These are phyloP conservation scores for Erebia ligea DNA, from an alignment of 2,888 invertebrate genomes.

Conservation along the genomic window DNA sequence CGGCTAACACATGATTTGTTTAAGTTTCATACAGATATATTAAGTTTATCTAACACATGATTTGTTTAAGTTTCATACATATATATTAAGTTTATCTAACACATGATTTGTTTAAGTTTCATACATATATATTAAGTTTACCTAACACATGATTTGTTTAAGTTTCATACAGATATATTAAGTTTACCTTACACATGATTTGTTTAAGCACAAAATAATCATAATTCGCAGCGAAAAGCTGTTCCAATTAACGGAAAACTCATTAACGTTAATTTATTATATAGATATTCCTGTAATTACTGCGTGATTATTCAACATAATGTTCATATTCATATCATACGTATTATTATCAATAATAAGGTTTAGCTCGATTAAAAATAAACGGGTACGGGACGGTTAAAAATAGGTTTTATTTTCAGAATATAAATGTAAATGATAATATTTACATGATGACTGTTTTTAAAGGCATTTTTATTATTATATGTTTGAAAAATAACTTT, in stretches of 20 bases:
- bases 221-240: constrained; percentile 8
- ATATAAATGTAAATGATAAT: too few species aligned
- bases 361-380: background rate
- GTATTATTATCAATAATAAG: background rate
- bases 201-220: background rate
- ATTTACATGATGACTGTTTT: too few species aligned
- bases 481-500: too few species aligned
- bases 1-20: too few species aligned
- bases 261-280: constrained; percentile 11
- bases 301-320: constrained; percentile 7
- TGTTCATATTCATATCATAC: background rate
- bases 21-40: background rate
- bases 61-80: too few species aligned
- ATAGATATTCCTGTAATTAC: constrained; percentile 6
- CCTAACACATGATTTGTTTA: too few species aligned
- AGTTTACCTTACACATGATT: background rate
- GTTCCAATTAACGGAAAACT: constrained; percentile 12
- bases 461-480: too few species aligned
- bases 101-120: too few species aligned
- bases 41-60: background rate
- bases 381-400: too few species aligned
- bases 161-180: background rate
- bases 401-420: too few species aligned
- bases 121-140: too few species aligned
- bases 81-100: too few species aligned